These are phyloP conservation scores for Glossophaga mutica DNA, from an alignment of 2,797 vertebrate genomes.

Conservation along the genomic window DNA sequence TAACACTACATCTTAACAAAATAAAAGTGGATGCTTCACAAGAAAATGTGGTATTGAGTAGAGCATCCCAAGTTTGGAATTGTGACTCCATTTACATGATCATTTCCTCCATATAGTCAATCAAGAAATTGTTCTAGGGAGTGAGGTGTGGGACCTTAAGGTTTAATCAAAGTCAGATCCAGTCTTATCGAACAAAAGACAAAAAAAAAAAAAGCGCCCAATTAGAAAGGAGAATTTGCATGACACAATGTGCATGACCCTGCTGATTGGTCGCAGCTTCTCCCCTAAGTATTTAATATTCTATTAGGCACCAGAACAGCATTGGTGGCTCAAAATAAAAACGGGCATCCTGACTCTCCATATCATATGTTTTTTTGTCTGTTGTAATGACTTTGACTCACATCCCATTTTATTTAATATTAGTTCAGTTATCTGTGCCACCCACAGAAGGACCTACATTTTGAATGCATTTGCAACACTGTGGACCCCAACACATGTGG, in stretches of 20 bases:
- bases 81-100: neutral
- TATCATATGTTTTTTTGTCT: neutral
- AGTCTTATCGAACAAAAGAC: neutral
- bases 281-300: neutral
- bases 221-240: conserved; percentile 29
- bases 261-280: conserved; percentile 7
- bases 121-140: neutral
- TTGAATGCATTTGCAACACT: neutral
- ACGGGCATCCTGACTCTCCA: neutral
- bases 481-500: neutral
- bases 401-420: neutral
- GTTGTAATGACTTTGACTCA: neutral
- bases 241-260: neutral
- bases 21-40: neutral
- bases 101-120: neutral
- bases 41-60: neutral
- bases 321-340: neutral
- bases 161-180: neutral
- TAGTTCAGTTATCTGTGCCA: neutral
- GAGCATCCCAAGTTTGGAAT: neutral
- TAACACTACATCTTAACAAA: neutral
- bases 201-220: neutral
- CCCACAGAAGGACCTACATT: neutral
- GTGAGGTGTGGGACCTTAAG: neutral
- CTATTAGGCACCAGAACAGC: neutral